Percentiles rank a stretch among this genome's conserved stretches.
Conservation (phyloP, 2,113 vertebrate species). For the Neolamprologus cancellatus region DNA sequence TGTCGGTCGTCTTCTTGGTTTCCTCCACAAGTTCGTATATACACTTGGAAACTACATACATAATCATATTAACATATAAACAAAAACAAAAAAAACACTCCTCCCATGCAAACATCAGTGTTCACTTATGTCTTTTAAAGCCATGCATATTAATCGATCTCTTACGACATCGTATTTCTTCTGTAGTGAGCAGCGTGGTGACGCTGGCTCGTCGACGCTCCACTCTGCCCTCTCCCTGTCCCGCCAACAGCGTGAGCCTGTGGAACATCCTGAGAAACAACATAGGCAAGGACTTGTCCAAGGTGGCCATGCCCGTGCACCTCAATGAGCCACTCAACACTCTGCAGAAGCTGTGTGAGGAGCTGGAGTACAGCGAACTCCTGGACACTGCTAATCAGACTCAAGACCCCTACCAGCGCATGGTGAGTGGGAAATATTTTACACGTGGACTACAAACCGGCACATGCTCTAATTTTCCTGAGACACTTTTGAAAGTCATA, state of each 20-base stretch:
- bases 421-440: conserved; percentile 69
- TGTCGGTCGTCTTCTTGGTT: background rate
- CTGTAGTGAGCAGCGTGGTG: conserved; percentile 12
- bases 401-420: conserved; percentile 78
- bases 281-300: conserved; percentile 96
- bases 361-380: conserved; percentile 93
- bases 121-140: background rate
- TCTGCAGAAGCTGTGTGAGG: conserved; percentile 92
- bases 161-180: background rate
- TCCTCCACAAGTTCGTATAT: background rate
- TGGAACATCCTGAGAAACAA: conserved; percentile 97
- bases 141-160: background rate
- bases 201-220: conserved; percentile 66
- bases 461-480: background rate
- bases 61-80: background rate
- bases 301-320: conserved; percentile 93
- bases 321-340: conserved; percentile 94
- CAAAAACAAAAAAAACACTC: background rate
- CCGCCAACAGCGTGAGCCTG: conserved; percentile 84
- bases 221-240: conserved; percentile 78
- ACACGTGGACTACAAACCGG: background rate
- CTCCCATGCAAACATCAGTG: background rate
- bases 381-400: conserved; percentile 81
- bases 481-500: background rate
- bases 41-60: background rate